Percentiles rank a stretch among this genome's conserved stretches.
These are phyloP conservation scores for Stichodactyla mertensii DNA, from an alignment of 64 coral and sea anemone genomes.

Conservation along the genomic window DNA sequence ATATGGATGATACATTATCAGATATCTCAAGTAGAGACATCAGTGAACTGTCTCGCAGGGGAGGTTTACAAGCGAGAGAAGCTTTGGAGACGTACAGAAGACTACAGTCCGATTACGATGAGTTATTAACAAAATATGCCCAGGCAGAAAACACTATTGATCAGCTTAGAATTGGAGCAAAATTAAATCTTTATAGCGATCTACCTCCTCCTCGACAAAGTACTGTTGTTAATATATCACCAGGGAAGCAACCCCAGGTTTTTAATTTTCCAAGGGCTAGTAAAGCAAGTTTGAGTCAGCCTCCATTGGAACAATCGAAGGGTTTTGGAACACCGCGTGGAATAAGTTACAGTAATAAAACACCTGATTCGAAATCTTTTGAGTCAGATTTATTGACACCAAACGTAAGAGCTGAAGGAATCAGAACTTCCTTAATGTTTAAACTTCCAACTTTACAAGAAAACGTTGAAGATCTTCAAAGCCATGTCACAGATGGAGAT, in stretches of 20 bases:
- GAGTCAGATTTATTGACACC: conserved; percentile 46
- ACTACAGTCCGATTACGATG: conserved; percentile 83
- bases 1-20: conserved; percentile 60
- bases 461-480: conserved; percentile 70
- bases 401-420: conserved; percentile 52
- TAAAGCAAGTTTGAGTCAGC: conserved; percentile 64
- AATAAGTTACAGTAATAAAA: conserved; percentile 11
- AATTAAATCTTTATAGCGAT: conserved; percentile 91
- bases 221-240: conserved; percentile 47
- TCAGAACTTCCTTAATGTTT: conserved; percentile 70
- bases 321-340: not conserved
- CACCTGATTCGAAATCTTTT: not conserved
- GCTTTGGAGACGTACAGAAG: conserved; percentile 57
- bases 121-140: conserved; percentile 76
- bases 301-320: not conserved
- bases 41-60: conserved; percentile 44
- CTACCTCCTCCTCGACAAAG: conserved; percentile 83
- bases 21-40: conserved; percentile 67
- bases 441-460: conserved; percentile 72
- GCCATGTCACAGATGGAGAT: conserved; percentile 58
- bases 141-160: conserved; percentile 95
- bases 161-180: conserved; percentile 87
- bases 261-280: conserved; percentile 66
- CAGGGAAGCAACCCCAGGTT: conserved; percentile 63
- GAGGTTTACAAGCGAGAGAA: conserved; percentile 51